A percentile compares a stretch with the other conserved stretches of the same genome.
Conservation (phyloP, 2,797 vertebrate species). For the Hemitrygon akajei region DNA sequence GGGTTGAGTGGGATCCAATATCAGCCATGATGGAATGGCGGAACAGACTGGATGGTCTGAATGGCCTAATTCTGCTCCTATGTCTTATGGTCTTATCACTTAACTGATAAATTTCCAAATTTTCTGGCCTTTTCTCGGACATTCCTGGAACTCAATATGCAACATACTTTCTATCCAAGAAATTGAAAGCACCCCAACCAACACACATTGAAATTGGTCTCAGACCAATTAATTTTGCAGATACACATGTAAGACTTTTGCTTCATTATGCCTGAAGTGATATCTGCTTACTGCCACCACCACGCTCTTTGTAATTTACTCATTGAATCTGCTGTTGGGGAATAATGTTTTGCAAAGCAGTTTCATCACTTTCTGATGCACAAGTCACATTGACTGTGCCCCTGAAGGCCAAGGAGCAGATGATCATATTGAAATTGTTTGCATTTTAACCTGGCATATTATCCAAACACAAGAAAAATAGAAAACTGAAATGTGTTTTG, state of each 20-base stretch:
- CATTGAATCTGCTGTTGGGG: neutral
- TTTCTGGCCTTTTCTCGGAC: neutral
- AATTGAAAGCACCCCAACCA: neutral
- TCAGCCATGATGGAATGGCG: too few relatives aligned
- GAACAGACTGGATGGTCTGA: too few relatives aligned
- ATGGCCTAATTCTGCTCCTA: too few relatives aligned
- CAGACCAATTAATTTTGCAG: neutral
- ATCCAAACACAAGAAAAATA: too few relatives aligned
- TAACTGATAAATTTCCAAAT: neutral
- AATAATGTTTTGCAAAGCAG: neutral
- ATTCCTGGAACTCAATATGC: neutral
- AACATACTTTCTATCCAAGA: neutral
- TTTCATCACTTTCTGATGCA: too few relatives aligned
- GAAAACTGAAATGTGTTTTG: neutral
- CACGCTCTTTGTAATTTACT: neutral
- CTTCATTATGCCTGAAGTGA: neutral
- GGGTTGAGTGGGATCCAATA: too few relatives aligned
- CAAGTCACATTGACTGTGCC: too few relatives aligned
- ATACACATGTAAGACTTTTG: neutral
- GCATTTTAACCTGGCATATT: neutral
- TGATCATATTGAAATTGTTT: neutral
- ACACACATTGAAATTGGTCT: neutral
- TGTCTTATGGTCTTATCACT: neutral
- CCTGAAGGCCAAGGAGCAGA: too few relatives aligned
- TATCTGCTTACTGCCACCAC: neutral